Percentiles rank a stretch among this genome's conserved stretches.
These are phyloP conservation scores for Tholera decimalis DNA, from an alignment of 2,888 invertebrate genomes.

Conservation along the genomic window DNA sequence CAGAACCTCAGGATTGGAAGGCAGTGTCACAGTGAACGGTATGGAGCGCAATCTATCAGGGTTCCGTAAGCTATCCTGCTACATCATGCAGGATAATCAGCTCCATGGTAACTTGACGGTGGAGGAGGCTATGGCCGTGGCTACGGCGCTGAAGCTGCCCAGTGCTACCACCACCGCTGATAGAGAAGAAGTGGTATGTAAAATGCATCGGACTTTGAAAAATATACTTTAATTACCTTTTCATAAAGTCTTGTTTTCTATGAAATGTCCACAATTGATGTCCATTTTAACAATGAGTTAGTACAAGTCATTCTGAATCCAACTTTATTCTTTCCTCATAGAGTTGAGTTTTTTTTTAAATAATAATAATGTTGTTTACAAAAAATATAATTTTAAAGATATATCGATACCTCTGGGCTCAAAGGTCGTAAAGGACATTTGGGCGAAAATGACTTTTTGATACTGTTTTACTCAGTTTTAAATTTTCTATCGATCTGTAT, in stretches of 20 bases:
- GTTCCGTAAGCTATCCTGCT: conserved; percentile 98
- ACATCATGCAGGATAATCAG: conserved; percentile 99
- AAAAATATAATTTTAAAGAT: no score
- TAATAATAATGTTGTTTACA: no score
- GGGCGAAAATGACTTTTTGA: no score
- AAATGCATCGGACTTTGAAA: background rate
- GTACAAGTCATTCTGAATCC: no score
- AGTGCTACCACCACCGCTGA: conserved; percentile 93
- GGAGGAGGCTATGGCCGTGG: conserved; percentile 98
- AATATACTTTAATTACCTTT: background rate
- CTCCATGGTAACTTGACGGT: conserved; percentile 98
- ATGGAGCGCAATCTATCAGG: conserved; percentile 95
- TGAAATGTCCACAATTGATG: background rate
- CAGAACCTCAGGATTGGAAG: conserved; percentile 95
- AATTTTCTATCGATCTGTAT: no score
- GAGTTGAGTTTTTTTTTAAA: no score
- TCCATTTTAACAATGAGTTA: no score
- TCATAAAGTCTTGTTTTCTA: background rate
- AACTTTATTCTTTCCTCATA: background rate
- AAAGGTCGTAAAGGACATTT: no score
- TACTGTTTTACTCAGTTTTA: no score
- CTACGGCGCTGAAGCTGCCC: conserved; percentile 97
- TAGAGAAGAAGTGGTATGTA: conserved; percentile 96
- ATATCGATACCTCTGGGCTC: no score
- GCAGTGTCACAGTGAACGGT: conserved; percentile 96